Base-by-base conservation (phyloP, 2,113 vertebrate species). In the Platycercus adscitus region DNA sequence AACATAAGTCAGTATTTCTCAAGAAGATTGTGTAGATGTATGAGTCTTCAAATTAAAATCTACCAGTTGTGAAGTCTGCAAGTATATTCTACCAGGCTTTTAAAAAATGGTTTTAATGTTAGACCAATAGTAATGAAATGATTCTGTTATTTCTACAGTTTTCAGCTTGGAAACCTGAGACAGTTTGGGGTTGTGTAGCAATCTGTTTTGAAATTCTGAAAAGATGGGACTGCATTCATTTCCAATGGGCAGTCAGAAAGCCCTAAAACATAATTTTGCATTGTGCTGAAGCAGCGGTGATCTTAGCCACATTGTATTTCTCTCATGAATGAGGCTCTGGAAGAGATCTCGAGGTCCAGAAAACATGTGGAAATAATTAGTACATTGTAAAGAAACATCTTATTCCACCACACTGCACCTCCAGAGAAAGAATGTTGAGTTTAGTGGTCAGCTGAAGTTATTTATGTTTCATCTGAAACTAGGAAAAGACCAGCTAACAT, bases 401-500 rank as follows among this genome's bases (percentile, higher is more conserved):
- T 65, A 80, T 91, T 91, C 41, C 41, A 66, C 14, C 31, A 35
- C 39, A 65, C 13, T 28, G 46, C 16, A 56, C 29, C 11, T 78
- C 53, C 41, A 85, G 70, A 93, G 26, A 76, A 78, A 33, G 14
- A 35, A 3, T 11, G 12, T 58, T 10, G 81, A 86, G 29, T 76
- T 93, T 63, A 75, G 29, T 31, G 72, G 56, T 47, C 41, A 91
- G 35, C 19, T 82, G 69, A 83, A 87, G 39, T 66, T 89, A n/a
- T 49, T 85, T 81, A 44, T 70, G 15, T 73, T 93, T 97, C 70
- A 83, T 92, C 65, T 56, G 70, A 91, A 79, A 94, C 66, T 12
- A 68, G 41, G 47, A 85, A 90, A 96, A 80, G 50, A 87, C 29
- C n/a, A 78, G 76, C 70, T 94, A 72, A 69, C 47, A 66, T 71